These are phyloP conservation scores for Mustela lutreola DNA, from an alignment of 2,113 vertebrate species.

Conservation along the genomic window DNA sequence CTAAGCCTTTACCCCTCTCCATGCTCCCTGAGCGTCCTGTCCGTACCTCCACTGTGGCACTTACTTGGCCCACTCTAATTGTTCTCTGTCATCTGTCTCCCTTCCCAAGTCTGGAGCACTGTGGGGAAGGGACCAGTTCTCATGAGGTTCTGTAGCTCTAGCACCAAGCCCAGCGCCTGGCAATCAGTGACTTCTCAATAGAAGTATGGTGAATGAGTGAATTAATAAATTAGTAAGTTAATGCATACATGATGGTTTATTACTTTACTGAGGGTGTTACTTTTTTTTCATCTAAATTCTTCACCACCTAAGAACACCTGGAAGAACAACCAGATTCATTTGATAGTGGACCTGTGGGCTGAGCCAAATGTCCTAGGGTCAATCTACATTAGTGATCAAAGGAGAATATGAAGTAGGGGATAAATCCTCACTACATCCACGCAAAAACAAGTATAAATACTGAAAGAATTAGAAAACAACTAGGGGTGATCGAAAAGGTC, in stretches of 20 bases:
- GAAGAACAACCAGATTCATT: not conserved
- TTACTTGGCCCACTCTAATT: not conserved
- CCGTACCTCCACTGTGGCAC: not conserved
- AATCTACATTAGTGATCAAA: not conserved
- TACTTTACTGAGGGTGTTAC: not conserved
- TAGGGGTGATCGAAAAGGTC: not conserved
- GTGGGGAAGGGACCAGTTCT: not conserved
- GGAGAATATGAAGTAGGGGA: not conserved
- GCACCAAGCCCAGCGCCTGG: not conserved
- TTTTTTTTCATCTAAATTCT: not conserved
- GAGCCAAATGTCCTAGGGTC: not conserved
- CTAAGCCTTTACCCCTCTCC: not conserved
- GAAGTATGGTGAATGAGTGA: not conserved
- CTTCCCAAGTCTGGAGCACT: not conserved
- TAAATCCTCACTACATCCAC: not conserved
- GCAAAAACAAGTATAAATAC: not conserved
- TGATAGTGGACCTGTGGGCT: not conserved
- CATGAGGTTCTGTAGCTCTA: not conserved
- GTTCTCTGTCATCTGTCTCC: not conserved
- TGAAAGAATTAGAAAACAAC: not conserved
- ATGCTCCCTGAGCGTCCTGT: not conserved
- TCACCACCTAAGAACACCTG: not conserved
- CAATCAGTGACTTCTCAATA: not conserved
- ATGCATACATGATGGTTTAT: not conserved
- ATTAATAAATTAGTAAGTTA: not conserved